Evolutionary conservation across 2,888 invertebrate species (phyloP).

Genomic region (Sisyra terminalis): DNA sequence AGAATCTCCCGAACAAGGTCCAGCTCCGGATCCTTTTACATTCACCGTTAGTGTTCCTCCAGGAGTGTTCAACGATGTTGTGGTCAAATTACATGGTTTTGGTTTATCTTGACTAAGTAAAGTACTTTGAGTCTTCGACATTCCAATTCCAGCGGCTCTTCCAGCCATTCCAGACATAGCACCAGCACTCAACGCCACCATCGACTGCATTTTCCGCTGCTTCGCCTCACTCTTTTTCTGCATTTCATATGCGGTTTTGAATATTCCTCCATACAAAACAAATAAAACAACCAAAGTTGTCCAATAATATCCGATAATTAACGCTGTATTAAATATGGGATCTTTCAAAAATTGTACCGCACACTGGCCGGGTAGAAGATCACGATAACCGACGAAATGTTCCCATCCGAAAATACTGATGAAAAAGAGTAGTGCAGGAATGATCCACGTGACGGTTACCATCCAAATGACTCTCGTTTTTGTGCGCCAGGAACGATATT

Average conservation of each 20-base stretch:
- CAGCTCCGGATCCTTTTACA: conserved; percentile 14
- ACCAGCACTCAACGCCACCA: conserved; percentile 80
- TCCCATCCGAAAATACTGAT: conserved; percentile 99
- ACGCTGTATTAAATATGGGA: conserved; percentile 90
- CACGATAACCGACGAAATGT: conserved; percentile 86
- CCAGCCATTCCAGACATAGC: conserved; percentile 86
- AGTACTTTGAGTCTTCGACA: conserved; percentile 58
- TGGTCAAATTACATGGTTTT: conserved; percentile 32
- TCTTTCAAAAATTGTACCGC: conserved; percentile 96
- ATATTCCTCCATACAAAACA: conserved; percentile 91
- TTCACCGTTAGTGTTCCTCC: conserved; percentile 17
- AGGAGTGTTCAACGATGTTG: conserved; percentile 17
- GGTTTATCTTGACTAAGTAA: conserved; percentile 56
- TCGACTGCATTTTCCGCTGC: conserved; percentile 87
- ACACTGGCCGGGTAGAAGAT: conserved; percentile 75
- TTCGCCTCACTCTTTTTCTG: conserved; percentile 94
- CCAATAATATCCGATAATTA: conserved; percentile 97
- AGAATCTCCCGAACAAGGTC: conserved; percentile 33
- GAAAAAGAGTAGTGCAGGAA: conserved; percentile 91
- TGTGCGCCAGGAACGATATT: conserved; percentile 93
- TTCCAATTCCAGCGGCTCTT: conserved; percentile 68
- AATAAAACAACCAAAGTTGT: conserved; percentile 90
- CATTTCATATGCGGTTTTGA: conserved; percentile 93
- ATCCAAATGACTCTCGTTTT: conserved; percentile 86
- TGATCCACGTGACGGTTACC: conserved; percentile 93